Evolutionary conservation across 1,140 invertebrate species (phyloP).

Genomic region (Rhynchophorus ferrugineus): DNA sequence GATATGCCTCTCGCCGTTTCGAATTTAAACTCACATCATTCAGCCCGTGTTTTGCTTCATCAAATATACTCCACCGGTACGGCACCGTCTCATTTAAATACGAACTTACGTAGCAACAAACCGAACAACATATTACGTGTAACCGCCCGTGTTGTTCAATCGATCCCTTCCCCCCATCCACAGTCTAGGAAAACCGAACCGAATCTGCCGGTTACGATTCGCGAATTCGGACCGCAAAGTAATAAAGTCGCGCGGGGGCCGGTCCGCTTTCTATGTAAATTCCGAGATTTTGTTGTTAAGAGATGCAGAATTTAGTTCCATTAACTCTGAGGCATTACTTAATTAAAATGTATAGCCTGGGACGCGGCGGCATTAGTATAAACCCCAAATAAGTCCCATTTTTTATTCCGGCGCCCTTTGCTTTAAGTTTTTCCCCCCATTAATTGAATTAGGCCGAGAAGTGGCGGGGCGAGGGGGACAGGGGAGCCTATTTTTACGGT

Average conservation of each 20-base stretch:
- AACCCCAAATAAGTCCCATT: conserved; percentile 3
- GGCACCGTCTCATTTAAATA: too few species aligned
- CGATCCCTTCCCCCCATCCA: conserved; percentile 2
- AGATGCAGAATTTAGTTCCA: conserved; percentile 19
- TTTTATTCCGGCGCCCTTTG: conserved; percentile 2
- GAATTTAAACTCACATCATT: too few species aligned
- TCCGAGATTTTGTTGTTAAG: conserved; percentile 19
- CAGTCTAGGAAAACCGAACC: conserved; percentile 5
- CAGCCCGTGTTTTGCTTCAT: too few species aligned
- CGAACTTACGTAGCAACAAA: too few species aligned
- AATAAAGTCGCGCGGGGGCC: conserved; percentile 14
- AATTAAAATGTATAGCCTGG: conserved; percentile 13
- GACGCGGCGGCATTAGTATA: conserved; percentile 9
- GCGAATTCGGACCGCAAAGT: conserved; percentile 17
- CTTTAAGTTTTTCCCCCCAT: not conserved
- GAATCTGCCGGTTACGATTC: conserved; percentile 7
- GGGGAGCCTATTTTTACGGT: too few species aligned
- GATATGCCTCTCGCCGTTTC: too few species aligned
- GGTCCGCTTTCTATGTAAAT: conserved; percentile 22
- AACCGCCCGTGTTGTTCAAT: too few species aligned
- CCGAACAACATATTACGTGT: too few species aligned
- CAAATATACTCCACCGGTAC: too few species aligned
- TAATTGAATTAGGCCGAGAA: not conserved
- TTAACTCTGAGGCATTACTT: conserved; percentile 15
- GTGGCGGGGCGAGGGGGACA: too few species aligned